Evolutionary conservation across 2,797 vertebrate species (phyloP).

Genomic region (Amblyraja radiata): DNA sequence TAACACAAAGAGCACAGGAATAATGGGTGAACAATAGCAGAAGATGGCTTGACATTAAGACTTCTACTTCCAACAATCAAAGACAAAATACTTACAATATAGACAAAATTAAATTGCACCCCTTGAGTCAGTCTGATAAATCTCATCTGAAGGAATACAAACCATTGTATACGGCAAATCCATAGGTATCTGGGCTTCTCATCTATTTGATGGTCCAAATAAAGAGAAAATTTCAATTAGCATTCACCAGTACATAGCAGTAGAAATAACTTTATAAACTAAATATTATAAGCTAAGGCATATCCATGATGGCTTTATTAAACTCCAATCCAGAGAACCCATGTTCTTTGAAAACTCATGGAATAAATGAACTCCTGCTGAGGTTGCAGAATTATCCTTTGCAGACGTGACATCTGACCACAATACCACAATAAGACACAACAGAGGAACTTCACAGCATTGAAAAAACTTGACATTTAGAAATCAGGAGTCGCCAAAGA

Average conservation of each 20-base stretch:
- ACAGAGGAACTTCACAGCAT: neutral
- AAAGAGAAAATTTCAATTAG: neutral
- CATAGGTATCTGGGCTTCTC: neutral
- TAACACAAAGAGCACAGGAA: too few species aligned
- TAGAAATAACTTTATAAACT: neutral
- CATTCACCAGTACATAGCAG: neutral
- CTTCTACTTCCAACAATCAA: neutral
- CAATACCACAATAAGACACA: neutral
- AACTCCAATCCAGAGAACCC: too few species aligned
- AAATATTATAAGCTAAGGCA: neutral
- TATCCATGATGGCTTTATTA: neutral
- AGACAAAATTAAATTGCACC: neutral
- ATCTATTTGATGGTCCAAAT: neutral
- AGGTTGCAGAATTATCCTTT: neutral
- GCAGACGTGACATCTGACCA: neutral
- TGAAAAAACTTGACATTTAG: neutral
- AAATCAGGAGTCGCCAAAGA: neutral
- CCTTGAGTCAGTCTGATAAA: neutral
- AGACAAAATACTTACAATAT: neutral
- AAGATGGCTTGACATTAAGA: too few species aligned
- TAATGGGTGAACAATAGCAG: too few species aligned
- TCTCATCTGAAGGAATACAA: neutral
- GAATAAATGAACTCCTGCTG: too few species aligned
- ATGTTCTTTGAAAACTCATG: too few species aligned
- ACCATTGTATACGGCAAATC: neutral